These are phyloP conservation scores for Marisa cornuarietis DNA, from an alignment of 1,140 invertebrate genomes.

Conservation along the genomic window DNA sequence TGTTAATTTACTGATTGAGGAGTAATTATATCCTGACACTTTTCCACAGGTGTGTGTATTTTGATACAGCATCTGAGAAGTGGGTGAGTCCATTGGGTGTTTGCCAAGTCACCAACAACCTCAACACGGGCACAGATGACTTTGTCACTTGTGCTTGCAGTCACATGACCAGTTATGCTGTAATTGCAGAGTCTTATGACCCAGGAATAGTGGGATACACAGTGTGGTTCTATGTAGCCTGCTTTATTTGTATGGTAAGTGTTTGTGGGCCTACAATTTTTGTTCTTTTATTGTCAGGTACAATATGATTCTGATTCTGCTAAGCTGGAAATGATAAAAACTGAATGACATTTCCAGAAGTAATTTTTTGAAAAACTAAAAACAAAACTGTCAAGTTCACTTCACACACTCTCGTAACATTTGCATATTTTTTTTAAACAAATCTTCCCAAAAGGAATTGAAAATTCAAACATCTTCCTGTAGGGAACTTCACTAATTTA, in stretches of 20 bases:
- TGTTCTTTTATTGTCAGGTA: not conserved
- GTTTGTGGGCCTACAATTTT: not conserved
- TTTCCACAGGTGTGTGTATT: conserved; percentile 58
- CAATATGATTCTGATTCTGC: not conserved
- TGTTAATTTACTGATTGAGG: too few relatives aligned
- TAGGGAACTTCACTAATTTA: too few relatives aligned
- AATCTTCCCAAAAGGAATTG: too few relatives aligned
- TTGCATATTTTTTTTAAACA: too few relatives aligned
- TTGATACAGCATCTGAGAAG: conserved; percentile 39
- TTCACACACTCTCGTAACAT: too few relatives aligned
- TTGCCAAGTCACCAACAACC: conserved; percentile 58
- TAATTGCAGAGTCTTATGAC: conserved; percentile 45
- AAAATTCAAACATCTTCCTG: too few relatives aligned
- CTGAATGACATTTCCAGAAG: not conserved
- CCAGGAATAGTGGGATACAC: conserved; percentile 52
- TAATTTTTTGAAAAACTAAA: too few relatives aligned
- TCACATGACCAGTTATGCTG: conserved; percentile 61
- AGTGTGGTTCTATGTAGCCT: conserved; percentile 57
- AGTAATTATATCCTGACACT: not conserved
- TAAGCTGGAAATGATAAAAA: not conserved
- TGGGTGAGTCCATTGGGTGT: conserved; percentile 52
- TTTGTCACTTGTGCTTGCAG: conserved; percentile 61
- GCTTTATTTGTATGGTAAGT: conserved; percentile 62
- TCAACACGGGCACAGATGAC: conserved; percentile 51
- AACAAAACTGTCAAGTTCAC: too few relatives aligned